Evolutionary conservation across 2,113 vertebrate genomes (phyloP).

Genomic region (Labrus mixtus): DNA sequence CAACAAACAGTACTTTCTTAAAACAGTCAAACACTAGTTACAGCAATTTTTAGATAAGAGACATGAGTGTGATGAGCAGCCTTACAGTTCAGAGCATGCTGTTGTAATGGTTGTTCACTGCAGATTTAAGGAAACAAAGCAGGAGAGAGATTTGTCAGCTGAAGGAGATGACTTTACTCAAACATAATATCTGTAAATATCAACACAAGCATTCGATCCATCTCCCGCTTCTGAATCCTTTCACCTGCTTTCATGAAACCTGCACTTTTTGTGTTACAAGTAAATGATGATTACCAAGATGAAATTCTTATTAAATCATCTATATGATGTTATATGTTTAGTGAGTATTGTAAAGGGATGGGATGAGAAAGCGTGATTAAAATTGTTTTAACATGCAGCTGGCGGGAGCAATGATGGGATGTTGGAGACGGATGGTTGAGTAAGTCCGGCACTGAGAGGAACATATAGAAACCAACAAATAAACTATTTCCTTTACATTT

Average conservation of each 20-base stretch:
- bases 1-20: background rate
- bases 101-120: background rate
- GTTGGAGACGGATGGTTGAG: background rate
- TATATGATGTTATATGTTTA: too few species aligned
- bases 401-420: constrained; percentile 26
- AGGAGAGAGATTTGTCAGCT: constrained; percentile 6
- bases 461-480: background rate
- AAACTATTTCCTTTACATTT: background rate
- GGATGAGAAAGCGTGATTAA: background rate
- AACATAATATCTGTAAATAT: background rate
- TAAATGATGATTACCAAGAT: background rate
- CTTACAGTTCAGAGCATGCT: constrained; percentile 14
- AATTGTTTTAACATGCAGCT: constrained; percentile 36
- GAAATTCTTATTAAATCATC: background rate
- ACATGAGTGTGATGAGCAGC: constrained; percentile 7
- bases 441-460: background rate
- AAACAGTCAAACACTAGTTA: background rate
- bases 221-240: constrained; percentile 4
- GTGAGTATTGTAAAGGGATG: background rate
- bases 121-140: background rate
- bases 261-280: background rate
- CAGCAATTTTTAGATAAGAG: constrained; percentile 1
- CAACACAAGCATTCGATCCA: background rate
- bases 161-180: background rate
- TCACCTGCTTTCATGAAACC: constrained; percentile 15